A percentile compares a stretch with the other conserved stretches of the same genome.
Conservation (phyloP, 2,113 vertebrate species). For the Rhea americana region DNA sequence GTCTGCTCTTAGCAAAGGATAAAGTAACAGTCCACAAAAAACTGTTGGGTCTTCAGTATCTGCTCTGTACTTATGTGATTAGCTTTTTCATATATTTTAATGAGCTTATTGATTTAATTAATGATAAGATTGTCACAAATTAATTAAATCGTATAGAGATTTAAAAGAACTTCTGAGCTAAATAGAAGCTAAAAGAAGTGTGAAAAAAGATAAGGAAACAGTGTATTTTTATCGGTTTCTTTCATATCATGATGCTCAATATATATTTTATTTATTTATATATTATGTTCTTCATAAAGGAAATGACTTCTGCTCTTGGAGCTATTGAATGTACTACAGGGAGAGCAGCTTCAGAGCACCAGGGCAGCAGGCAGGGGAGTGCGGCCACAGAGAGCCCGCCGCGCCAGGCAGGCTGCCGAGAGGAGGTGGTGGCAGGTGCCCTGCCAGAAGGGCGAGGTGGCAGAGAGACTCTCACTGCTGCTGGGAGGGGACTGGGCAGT, state of each 20-base stretch:
- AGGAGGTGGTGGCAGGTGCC: neutral
- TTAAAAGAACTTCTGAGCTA: neutral
- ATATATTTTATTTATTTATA: neutral
- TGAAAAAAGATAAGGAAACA: neutral
- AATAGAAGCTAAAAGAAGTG: neutral
- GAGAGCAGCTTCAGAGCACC: neutral
- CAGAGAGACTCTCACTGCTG: neutral
- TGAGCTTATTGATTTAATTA: neutral
- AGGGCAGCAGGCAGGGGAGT: neutral
- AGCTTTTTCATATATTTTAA: neutral
- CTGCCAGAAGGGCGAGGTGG: neutral
- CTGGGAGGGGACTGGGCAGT: neutral
- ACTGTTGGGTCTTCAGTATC: neutral
- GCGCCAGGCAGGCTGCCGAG: neutral
- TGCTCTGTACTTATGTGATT: neutral
- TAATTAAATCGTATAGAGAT: neutral
- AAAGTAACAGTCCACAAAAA: neutral
- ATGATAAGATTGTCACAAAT: neutral
- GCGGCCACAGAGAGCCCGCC: neutral
- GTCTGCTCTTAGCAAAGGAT: neutral
- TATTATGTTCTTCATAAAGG: neutral
- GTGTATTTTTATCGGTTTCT: neutral
- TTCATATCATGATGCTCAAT: neutral
- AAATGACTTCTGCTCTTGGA: neutral
- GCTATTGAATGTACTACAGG: neutral